Conservation (phyloP, 2,888 invertebrate species). For the Allophyes oxyacanthae region DNA sequence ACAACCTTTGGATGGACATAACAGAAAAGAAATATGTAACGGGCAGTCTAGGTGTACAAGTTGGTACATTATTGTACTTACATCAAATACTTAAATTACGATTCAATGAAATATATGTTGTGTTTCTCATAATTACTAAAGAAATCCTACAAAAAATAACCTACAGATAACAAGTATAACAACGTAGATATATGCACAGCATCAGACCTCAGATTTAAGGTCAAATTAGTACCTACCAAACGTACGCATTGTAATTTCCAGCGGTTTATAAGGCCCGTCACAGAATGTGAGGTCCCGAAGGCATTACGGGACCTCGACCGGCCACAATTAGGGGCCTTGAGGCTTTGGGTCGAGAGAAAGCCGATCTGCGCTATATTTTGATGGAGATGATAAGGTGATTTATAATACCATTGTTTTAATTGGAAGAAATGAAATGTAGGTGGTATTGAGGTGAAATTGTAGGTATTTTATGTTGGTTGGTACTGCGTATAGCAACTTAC, state of each 20-base stretch:
- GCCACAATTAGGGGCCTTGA: slow-evolving; percentile 16
- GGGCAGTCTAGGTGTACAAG: no score
- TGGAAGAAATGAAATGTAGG: slow-evolving; percentile 6
- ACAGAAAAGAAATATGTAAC: no score
- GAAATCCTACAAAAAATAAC: no score
- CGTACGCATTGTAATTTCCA: neutral
- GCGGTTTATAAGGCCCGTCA: neutral
- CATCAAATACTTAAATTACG: no score
- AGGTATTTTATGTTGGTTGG: neutral
- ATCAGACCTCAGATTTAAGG: no score
- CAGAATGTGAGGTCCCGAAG: slow-evolving; percentile 32
- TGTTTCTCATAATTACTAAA: no score
- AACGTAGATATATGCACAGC: no score
- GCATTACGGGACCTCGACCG: slow-evolving; percentile 43
- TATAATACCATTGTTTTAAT: slow-evolving; percentile 51
- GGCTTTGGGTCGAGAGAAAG: slow-evolving; percentile 52
- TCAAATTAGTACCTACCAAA: neutral
- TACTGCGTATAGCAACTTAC: no score
- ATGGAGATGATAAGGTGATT: slow-evolving; percentile 44
- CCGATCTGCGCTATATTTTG: slow-evolving; percentile 23
- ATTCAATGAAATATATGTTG: no score
- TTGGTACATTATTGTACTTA: no score
- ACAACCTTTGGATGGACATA: no score
- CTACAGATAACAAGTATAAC: neutral
- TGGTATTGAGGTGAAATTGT: neutral